A percentile compares a stretch with the other conserved stretches of the same genome.
Evolutionary conservation across 2,113 vertebrate species (phyloP).

Genomic region (Hystrix brachyura): DNA sequence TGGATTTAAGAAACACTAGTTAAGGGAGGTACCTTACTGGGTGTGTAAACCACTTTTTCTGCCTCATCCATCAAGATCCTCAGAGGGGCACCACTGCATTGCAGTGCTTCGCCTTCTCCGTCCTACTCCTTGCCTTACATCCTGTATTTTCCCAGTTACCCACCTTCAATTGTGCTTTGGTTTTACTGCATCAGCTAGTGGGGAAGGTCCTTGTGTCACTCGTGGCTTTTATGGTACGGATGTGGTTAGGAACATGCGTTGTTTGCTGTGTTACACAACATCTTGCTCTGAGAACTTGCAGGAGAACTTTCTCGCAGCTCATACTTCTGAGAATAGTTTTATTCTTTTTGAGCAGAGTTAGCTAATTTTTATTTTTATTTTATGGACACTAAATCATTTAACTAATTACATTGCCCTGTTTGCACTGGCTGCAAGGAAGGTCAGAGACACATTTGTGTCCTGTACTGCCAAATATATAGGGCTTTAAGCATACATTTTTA

Average conservation of each 20-base stretch:
- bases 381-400: neutral
- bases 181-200: neutral
- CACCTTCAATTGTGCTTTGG: neutral
- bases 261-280: neutral
- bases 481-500: neutral
- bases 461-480: neutral
- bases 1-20: neutral
- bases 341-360: neutral
- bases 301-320: conserved; percentile 27
- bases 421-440: neutral
- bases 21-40: neutral
- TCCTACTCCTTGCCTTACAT: neutral
- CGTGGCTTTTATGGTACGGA: neutral
- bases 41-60: neutral
- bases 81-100: neutral
- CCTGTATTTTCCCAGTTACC: neutral
- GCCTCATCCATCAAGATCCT: neutral
- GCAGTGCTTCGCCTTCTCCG: neutral
- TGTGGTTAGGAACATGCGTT: neutral
- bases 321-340: conserved; percentile 51
- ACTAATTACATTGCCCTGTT: neutral
- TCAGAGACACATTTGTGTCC: neutral
- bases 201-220: neutral
- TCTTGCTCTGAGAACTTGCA: conserved; percentile 22
- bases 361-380: conserved; percentile 1